Base-by-base conservation (phyloP, 2,797 vertebrate species). In the Crenuchus spilurus region DNA sequence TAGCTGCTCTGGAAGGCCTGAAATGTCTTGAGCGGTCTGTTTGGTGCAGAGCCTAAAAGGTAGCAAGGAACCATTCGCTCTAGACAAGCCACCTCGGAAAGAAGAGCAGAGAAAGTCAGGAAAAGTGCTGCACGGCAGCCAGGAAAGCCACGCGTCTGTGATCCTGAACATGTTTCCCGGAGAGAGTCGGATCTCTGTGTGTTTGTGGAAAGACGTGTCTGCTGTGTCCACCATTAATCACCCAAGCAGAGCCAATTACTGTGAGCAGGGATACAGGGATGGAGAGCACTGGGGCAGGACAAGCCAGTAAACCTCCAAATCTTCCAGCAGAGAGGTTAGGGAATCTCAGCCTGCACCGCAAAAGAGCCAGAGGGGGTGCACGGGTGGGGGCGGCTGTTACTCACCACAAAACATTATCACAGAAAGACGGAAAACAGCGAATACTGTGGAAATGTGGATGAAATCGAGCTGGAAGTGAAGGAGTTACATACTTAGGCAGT, bases 181-280 rank as follows among this genome's bases (percentile, higher is more conserved):
- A 10, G 48, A 86, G 85, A 85, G 75, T 72, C 51, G 72, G 72
- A 72, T 83, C 72, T 81, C 81, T 87, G 72, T 80, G 28, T 79
- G 70, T 81, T 84, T 86, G 80, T 84, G 80, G 81, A 86, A 87
- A 90, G 90, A 88, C 85, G 82, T 84, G 82, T 89, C 88, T 84
- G 85, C 87, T 89, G 82, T 83, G 85, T 88, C 84, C 85, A 75
- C 83, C 84, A 88, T 91, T 91, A 91, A 90, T 91, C 89, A 91
- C 83, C 85, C 86, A 87, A 88, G 87, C 84, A 84, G 78, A 90
- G 87, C 84, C 88, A 91, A 90, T 92, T 90, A 90, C 82, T 86
- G 80, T 74, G 78, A 84, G 55, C 81, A 80, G 83, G 83, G 64
- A 52, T 57, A 42, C 46, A 13, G 26, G 49, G 66, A 26, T 64